Conservation (phyloP, 2,888 invertebrate genomes). For the Ectemnius continuus region DNA sequence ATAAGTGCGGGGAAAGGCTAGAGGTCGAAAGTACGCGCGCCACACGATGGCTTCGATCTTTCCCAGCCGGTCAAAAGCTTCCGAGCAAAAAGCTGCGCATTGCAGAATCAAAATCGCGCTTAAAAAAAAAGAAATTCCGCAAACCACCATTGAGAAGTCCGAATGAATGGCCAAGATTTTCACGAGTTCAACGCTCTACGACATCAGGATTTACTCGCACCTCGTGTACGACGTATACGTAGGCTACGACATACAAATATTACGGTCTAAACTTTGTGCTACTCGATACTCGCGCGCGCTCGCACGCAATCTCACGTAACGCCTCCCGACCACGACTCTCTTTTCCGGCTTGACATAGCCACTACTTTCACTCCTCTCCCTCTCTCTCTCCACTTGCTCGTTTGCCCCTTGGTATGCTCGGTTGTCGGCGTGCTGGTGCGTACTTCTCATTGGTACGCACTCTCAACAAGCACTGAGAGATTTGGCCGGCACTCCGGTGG, state of each 20-base stretch:
- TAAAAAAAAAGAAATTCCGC: too few relatives aligned
- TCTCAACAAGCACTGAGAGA: neutral
- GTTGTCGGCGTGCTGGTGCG: neutral
- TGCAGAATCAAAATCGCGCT: too few relatives aligned
- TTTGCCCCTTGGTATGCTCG: too few relatives aligned
- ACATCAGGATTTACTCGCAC: constrained; percentile 11
- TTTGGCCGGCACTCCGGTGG: neutral
- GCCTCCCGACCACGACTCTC: constrained; percentile 25
- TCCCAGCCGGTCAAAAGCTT: too few relatives aligned
- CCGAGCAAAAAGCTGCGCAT: too few relatives aligned
- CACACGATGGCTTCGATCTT: too few relatives aligned
- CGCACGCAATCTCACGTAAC: constrained; percentile 37
- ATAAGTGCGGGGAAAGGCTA: too few relatives aligned
- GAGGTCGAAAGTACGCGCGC: too few relatives aligned
- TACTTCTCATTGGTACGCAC: neutral
- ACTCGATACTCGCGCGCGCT: constrained; percentile 61
- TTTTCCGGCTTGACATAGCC: neutral
- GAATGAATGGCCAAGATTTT: neutral
- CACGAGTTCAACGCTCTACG: neutral
- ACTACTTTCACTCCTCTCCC: too few relatives aligned
- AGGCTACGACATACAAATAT: constrained; percentile 71
- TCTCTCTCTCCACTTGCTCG: too few relatives aligned
- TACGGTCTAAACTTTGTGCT: constrained; percentile 66
- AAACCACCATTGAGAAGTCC: too few relatives aligned
- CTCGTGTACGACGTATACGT: constrained; percentile 61